These are phyloP conservation scores for Caenorhabditis plicata DNA, from an alignment of 2,888 invertebrate species.

Conservation along the genomic window DNA sequence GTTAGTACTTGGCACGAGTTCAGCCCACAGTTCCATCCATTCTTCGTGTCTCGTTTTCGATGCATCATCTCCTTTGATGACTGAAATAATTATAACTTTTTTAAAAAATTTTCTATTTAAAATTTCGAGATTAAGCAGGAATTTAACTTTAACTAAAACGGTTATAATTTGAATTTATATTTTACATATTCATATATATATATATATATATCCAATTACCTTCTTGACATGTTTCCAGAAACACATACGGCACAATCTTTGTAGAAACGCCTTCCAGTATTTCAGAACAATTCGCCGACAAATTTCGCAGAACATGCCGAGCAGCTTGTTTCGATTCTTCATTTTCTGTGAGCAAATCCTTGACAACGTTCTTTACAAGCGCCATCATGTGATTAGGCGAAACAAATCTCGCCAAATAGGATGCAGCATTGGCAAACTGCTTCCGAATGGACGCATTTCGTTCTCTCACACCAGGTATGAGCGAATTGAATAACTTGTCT, in stretches of 20 bases:
- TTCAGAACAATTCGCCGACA: constrained; percentile 40
- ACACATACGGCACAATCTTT: constrained; percentile 42
- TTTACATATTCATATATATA: too few relatives aligned
- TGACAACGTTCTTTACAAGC: constrained; percentile 26
- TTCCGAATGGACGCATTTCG: constrained; percentile 51
- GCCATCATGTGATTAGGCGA: constrained; percentile 35
- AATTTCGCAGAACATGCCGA: constrained; percentile 40
- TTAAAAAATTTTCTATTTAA: constrained; percentile 11
- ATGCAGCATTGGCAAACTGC: constrained; percentile 43
- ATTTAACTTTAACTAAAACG: too few relatives aligned
- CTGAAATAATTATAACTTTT: too few relatives aligned
- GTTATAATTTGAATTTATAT: too few relatives aligned
- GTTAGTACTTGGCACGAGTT: constrained; percentile 43
- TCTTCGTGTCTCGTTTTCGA: constrained; percentile 36
- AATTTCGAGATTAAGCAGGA: too few relatives aligned
- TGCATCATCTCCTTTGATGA: constrained; percentile 44
- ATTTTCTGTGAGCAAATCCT: constrained; percentile 29
- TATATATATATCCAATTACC: too few relatives aligned
- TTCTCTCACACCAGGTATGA: constrained; percentile 43
- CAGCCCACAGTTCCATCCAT: constrained; percentile 52
- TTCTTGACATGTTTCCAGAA: constrained; percentile 40
- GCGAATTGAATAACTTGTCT: constrained; percentile 38
- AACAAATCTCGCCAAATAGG: constrained; percentile 45
- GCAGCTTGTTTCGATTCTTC: constrained; percentile 42
- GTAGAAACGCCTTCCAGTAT: constrained; percentile 31